A percentile compares a stretch with the other conserved stretches of the same genome.
Conservation (phyloP, 2,888 invertebrate species). For the Oxyteleia sp. region DNA sequence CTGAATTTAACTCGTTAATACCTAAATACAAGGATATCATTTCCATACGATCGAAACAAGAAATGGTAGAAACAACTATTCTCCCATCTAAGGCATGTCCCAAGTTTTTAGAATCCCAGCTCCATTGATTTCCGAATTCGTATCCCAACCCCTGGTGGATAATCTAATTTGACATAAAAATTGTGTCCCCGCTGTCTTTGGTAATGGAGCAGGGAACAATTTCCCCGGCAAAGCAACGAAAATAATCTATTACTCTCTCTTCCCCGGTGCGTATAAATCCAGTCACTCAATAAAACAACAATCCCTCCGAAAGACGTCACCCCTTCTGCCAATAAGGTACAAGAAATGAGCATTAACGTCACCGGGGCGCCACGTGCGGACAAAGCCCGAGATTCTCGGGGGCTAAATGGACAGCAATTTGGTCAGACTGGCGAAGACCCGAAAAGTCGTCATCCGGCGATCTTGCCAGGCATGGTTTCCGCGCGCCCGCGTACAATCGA, state of each 20-base stretch:
- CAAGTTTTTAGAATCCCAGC: too few relatives aligned
- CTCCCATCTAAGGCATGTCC: too few relatives aligned
- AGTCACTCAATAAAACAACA: conserved; percentile 17
- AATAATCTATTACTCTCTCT: background rate
- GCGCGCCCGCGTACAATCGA: conserved; percentile 34
- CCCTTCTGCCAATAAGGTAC: conserved; percentile 20
- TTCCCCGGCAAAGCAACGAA: too few relatives aligned
- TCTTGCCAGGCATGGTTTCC: too few relatives aligned
- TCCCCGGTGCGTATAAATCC: background rate
- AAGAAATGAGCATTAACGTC: conserved; percentile 30
- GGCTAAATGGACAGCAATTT: conserved; percentile 25
- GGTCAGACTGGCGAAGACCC: conserved; percentile 5
- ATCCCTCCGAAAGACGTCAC: background rate
- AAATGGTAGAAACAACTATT: too few relatives aligned
- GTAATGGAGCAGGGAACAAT: too few relatives aligned
- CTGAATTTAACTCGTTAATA: too few relatives aligned
- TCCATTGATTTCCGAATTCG: background rate
- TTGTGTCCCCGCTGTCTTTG: background rate
- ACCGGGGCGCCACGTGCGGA: conserved; percentile 6
- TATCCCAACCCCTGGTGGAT: background rate
- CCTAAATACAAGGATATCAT: too few relatives aligned
- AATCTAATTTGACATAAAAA: background rate
- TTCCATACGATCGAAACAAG: too few relatives aligned
- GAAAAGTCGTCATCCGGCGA: background rate
- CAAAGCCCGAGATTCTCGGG: conserved; percentile 18